Percentiles rank a stretch among this genome's conserved stretches.
These are phyloP conservation scores for Lapara coniferarum DNA, from an alignment of 2,888 invertebrate genomes.

Conservation along the genomic window DNA sequence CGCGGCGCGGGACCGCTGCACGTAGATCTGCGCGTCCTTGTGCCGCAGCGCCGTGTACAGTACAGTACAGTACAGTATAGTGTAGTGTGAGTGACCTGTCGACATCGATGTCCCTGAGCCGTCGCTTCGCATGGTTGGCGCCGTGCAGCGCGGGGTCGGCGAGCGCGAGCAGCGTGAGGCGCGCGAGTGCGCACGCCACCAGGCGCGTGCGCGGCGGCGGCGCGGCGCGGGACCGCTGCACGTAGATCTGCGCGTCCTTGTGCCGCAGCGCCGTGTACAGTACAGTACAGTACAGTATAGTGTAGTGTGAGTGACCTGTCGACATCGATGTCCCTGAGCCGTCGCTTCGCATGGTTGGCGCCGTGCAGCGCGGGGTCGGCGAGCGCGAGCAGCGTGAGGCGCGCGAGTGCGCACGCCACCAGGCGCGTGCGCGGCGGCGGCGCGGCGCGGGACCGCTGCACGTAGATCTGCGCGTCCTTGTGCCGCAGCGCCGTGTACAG, in stretches of 20 bases:
- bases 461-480: slow-evolving; percentile 97
- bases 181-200: no score
- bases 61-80: no score
- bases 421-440: slow-evolving; percentile 86
- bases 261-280: slow-evolving; percentile 93
- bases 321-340: slow-evolving; percentile 91
- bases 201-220: slow-evolving; percentile 84
- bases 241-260: slow-evolving; percentile 97
- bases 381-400: slow-evolving; percentile 86
- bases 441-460: slow-evolving; percentile 89
- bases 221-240: slow-evolving; percentile 87
- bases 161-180: slow-evolving; percentile 81
- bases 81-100: no score
- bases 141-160: slow-evolving; percentile 96
- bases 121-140: slow-evolving; percentile 87
- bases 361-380: slow-evolving; percentile 96
- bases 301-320: slow-evolving; percentile 82
- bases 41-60: no score
- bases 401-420: slow-evolving; percentile 93
- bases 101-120: slow-evolving; percentile 88
- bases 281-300: no score
- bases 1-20: no score
- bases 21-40: no score
- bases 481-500: slow-evolving; percentile 88
- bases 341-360: slow-evolving; percentile 87